Percentiles rank a stretch among this genome's conserved stretches.
These are phyloP conservation scores for Arizona elegans DNA, from an alignment of 2,113 vertebrate species.

Conservation along the genomic window DNA sequence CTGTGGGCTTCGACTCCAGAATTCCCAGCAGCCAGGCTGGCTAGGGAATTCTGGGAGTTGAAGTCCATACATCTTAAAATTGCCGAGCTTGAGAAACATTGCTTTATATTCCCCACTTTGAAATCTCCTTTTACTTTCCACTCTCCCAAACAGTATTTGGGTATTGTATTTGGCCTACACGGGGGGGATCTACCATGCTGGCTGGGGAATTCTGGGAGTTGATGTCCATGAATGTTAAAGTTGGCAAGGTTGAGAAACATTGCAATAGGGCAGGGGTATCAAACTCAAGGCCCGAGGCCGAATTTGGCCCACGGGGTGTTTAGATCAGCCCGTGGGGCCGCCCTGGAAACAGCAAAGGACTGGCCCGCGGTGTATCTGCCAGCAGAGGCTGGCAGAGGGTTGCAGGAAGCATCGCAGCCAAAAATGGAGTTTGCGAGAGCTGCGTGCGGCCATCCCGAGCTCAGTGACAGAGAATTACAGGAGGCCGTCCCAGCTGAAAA, in stretches of 20 bases:
- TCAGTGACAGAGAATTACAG: no score
- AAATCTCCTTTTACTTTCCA: background rate
- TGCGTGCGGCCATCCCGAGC: no score
- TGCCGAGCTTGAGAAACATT: background rate
- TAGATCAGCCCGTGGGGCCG: no score
- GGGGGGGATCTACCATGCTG: background rate
- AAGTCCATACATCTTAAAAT: background rate
- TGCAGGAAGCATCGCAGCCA: no score
- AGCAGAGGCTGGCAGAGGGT: no score
- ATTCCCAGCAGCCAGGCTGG: background rate
- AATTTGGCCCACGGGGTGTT: no score
- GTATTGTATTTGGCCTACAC: background rate
- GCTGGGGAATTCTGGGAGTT: background rate
- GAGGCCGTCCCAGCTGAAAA: no score
- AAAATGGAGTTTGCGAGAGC: no score
- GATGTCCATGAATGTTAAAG: background rate
- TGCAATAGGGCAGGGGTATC: background rate
- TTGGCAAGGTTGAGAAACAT: background rate
- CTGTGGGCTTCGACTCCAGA: background rate
- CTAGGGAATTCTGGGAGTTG: background rate
- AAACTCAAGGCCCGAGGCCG: no score
- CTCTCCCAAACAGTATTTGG: background rate
- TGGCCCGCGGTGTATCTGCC: no score
- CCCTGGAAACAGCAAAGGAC: no score
- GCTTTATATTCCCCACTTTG: background rate